Evolutionary conservation across 1,140 invertebrate species (phyloP).

Genomic region (Drosophila tropicalis): DNA sequence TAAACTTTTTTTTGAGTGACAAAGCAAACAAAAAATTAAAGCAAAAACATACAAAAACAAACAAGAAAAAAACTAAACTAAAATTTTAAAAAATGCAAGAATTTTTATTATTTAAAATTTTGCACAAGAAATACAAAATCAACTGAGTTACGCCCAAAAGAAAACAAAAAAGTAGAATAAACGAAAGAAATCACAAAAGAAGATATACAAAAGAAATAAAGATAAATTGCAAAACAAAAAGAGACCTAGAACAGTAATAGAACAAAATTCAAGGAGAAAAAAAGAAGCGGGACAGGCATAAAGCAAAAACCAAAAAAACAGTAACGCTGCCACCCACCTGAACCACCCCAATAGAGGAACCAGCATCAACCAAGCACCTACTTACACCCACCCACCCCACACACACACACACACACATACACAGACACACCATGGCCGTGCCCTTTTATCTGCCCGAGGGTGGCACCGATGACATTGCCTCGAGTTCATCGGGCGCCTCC

Average conservation of each 20-base stretch:
- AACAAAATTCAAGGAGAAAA: neutral
- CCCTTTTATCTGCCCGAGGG: constrained; percentile 81
- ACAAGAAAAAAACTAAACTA: constrained; percentile 40
- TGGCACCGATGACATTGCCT: constrained; percentile 74
- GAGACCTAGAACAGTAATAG: constrained; percentile 23
- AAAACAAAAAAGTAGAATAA: constrained; percentile 27
- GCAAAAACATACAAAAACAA: constrained; percentile 34
- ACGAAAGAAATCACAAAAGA: constrained; percentile 36
- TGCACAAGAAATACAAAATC: constrained; percentile 79
- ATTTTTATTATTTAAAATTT: constrained; percentile 72
- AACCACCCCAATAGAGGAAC: constrained; percentile 11
- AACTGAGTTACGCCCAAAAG: constrained; percentile 67
- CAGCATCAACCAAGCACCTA: constrained; percentile 1
- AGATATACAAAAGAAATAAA: constrained; percentile 38
- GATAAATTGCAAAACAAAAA: constrained; percentile 29
- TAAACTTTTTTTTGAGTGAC: constrained; percentile 43
- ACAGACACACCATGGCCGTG: constrained; percentile 72
- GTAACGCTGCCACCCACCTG: constrained; percentile 9
- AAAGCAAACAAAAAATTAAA: constrained; percentile 6
- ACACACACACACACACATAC: constrained; percentile 23
- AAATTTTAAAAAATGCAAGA: constrained; percentile 66
- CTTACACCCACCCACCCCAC: constrained; percentile 9
- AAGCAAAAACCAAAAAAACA: constrained; percentile 27
- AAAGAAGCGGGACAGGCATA: constrained; percentile 33
- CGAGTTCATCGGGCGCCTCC: constrained; percentile 62